Conservation (phyloP, 2,888 invertebrate genomes). For the Perizoma flavofasciatum region DNA sequence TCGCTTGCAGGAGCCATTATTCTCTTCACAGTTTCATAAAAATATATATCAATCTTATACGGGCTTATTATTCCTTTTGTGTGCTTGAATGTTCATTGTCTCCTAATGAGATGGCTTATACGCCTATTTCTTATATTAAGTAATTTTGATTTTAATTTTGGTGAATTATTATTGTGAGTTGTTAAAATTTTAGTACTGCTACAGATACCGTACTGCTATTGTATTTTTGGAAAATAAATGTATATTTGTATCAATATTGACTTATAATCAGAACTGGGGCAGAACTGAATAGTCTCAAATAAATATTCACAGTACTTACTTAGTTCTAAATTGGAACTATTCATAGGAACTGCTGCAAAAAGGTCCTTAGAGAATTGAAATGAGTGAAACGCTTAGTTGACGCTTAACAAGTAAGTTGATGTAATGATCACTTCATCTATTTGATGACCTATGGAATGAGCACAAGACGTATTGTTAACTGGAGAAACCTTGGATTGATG, state of each 20-base stretch:
- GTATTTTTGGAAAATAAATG: too few relatives aligned
- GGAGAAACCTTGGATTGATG: conserved; percentile 63
- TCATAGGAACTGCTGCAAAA: too few relatives aligned
- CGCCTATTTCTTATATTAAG: conserved; percentile 23
- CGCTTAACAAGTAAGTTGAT: neutral
- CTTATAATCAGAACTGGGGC: too few relatives aligned
- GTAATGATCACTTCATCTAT: conserved; percentile 19
- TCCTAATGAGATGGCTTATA: conserved; percentile 47
- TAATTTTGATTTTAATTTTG: too few relatives aligned
- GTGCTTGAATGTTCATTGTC: conserved; percentile 54
- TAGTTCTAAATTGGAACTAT: too few relatives aligned
- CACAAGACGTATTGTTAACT: conserved; percentile 32
- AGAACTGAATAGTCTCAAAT: too few relatives aligned
- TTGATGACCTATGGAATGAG: conserved; percentile 23
- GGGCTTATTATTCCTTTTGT: conserved; percentile 62
- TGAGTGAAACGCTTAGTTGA: neutral
- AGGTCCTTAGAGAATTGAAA: neutral
- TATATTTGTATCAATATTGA: too few relatives aligned
- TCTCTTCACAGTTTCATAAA: conserved; percentile 47
- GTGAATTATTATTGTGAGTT: conserved; percentile 2
- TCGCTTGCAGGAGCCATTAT: conserved; percentile 47
- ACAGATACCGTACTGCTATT: too few relatives aligned
- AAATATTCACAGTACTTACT: too few relatives aligned
- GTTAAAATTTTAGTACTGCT: neutral
- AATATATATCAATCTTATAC: conserved; percentile 54